Evolutionary conservation across 2,113 vertebrate genomes (phyloP), one percentile per base, ranked within the genome.

Genomic region (Entosphenus tridentatus): DNA sequence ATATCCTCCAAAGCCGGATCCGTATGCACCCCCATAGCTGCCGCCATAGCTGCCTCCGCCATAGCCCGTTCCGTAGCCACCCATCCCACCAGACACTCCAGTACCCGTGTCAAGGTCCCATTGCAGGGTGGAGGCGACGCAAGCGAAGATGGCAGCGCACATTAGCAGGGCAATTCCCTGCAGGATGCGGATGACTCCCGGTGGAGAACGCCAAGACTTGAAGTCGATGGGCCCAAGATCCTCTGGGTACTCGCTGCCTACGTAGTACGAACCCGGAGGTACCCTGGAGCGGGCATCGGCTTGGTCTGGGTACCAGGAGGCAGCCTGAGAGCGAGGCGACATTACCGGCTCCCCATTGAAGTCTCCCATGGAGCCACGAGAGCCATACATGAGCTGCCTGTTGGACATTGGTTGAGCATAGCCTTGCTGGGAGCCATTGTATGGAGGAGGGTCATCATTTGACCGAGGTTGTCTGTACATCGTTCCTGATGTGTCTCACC

Each of bases 91-190:
- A 2, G 0, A 73, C 57, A 2, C 76, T 70, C 0, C 80, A 76
- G 0, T 75, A 77, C 2, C 82, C 79, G 2, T 85, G 85, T 79
- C 80, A 56, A 86, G 81, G 8, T 88, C 84, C 87, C 86, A 89
- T 67, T 84, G 83, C 69, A 90, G 71, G 1, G 87, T 90, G 59
- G 87, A 88, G 1, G 86, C 86, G 65, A 88, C 83, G 2, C 79
- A 86, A 72, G 83, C 85, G 2, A 90, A 89, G 69, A 85, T 81
- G 69, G 83, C 73, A 6, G 88, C 71, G 70, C 84, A 86, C 16
- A 90, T 79, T 57, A 87, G 74, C 11, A 79, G 58, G 0, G 80
- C 73, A 0, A 71, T 4, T 9, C 21, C 84, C 70, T 82, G 76
- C 76, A 88, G 78, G 55, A 75, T 77, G 70, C 81, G 78, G 70